phyloP scores from a whole-genome alignment of 2,113 vertebrate genomes.

The Oncorhynchus keta region DNA sequence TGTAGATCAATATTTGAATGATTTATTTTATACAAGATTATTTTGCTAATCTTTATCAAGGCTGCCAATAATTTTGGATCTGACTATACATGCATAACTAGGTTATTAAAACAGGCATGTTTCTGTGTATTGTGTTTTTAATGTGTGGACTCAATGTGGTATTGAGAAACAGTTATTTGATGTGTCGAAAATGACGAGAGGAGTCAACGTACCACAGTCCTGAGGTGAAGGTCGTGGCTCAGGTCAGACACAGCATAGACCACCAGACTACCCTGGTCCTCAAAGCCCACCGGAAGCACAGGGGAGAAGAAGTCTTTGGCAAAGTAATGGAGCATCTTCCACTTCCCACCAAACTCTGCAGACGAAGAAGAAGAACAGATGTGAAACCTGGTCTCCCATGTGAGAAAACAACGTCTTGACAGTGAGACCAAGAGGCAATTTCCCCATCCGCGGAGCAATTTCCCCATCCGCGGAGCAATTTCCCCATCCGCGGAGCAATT shows the following conservation, averaged over 20 bases:
- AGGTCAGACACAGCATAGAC: conserved; percentile 90
- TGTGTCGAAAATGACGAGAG: not conserved
- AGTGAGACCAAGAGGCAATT: too few relatives aligned
- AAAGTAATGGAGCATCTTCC: conserved; percentile 98
- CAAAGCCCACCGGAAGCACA: conserved; percentile 81
- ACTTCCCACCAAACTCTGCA: conserved; percentile 93
- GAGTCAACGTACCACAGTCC: conserved; percentile 38
- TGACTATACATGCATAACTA: too few relatives aligned
- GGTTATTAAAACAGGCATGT: too few relatives aligned
- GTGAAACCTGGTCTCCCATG: too few relatives aligned
- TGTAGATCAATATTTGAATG: too few relatives aligned
- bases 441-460: too few relatives aligned
- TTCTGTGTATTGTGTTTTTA: not conserved
- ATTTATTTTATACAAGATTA: too few relatives aligned
- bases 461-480: too few relatives aligned
- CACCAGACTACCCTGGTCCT: conserved; percentile 72
- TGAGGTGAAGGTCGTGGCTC: conserved; percentile 62
- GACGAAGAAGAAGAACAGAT: conserved; percentile 11
- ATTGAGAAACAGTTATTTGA: not conserved
- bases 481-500: too few relatives aligned
- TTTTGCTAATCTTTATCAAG: too few relatives aligned
- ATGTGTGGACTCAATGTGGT: not conserved
- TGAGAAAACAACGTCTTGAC: too few relatives aligned
- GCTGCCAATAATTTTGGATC: too few relatives aligned
- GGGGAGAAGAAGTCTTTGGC: conserved; percentile 86